Conservation (phyloP, 2,113 vertebrate species). For the Glaucidium brasilianum region DNA sequence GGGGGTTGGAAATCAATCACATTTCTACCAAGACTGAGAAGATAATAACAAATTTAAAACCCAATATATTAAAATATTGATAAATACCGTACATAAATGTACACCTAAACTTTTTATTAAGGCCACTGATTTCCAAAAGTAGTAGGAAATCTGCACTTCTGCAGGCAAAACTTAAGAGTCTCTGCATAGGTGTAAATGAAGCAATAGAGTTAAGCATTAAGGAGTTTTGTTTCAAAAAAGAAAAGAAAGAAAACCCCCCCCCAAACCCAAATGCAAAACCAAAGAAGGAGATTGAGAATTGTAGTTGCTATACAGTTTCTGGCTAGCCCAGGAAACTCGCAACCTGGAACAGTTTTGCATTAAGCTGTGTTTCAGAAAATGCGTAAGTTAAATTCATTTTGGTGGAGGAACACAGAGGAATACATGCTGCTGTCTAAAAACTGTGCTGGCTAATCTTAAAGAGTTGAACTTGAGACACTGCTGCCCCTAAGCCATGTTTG, state of each 20-base stretch:
- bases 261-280: background rate
- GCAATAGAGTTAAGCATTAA: background rate
- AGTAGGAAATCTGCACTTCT: background rate
- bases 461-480: background rate
- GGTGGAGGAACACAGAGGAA: background rate
- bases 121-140: background rate
- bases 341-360: background rate
- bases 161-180: background rate
- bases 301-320: background rate
- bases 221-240: background rate
- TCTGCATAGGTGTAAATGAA: background rate
- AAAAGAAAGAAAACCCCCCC: too few species aligned
- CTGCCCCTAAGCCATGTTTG: background rate
- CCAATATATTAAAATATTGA: background rate
- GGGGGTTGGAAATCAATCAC: background rate
- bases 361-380: background rate
- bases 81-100: background rate
- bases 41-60: background rate
- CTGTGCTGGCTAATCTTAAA: background rate
- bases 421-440: background rate
- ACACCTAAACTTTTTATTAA: background rate
- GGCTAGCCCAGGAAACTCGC: background rate
- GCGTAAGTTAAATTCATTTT: background rate
- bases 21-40: background rate
- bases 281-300: background rate